phyloP scores from a whole-genome alignment of 2,797 vertebrate species.

The Oreortyx pictus region DNA sequence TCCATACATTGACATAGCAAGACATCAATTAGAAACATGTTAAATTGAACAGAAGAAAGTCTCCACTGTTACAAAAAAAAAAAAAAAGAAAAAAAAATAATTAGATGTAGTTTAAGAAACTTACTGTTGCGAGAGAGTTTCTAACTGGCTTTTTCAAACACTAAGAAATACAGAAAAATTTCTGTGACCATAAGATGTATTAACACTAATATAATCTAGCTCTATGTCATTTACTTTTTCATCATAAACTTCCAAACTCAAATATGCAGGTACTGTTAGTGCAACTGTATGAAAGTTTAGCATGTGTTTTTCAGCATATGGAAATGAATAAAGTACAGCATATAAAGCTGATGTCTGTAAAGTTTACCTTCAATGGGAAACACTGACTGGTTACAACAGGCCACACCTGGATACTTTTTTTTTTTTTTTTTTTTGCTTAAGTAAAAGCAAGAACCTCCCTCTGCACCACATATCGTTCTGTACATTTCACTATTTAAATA shows the following conservation, averaged over 20 bases:
- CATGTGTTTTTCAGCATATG: neutral
- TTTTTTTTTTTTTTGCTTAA: neutral
- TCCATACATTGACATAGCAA: conserved; percentile 55
- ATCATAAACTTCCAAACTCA: conserved; percentile 32
- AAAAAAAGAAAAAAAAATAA: neutral
- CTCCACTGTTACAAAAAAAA: conserved; percentile 44
- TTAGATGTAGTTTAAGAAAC: neutral
- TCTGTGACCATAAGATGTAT: neutral
- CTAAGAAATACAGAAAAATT: conserved; percentile 33
- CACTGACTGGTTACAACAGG: neutral
- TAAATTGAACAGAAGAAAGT: conserved; percentile 1
- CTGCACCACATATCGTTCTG: neutral
- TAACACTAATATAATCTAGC: neutral
- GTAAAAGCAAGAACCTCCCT: neutral
- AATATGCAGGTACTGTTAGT: neutral
- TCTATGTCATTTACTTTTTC: neutral
- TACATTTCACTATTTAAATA: neutral
- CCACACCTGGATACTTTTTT: neutral
- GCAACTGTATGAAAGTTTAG: neutral
- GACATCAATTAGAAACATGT: conserved; percentile 42
- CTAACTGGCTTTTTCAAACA: conserved; percentile 31
- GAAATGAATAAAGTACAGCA: neutral
- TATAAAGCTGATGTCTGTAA: neutral
- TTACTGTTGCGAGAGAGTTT: conserved; percentile 30
- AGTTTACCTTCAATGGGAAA: neutral